Evolutionary conservation across 2,113 vertebrate species (phyloP).

Genomic region (Taurulus bubalis): DNA sequence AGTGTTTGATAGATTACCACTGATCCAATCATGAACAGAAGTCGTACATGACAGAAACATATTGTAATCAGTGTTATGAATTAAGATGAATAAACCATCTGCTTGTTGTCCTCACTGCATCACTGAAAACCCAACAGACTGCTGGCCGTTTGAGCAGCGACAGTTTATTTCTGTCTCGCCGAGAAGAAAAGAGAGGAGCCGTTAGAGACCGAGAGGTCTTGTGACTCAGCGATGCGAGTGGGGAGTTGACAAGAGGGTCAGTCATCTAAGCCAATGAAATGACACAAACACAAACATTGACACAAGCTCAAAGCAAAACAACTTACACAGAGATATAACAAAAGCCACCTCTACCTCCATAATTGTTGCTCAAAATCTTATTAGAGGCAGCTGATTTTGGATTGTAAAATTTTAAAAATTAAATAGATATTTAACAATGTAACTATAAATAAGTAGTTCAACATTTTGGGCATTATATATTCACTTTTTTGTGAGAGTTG

Average conservation of each 20-base stretch:
- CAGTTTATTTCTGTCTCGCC: conserved; percentile 33
- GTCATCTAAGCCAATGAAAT: neutral
- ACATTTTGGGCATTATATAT: neutral
- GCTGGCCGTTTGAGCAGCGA: neutral
- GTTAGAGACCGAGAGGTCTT: conserved; percentile 44
- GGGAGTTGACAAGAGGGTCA: conserved; percentile 27
- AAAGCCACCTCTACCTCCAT: neutral
- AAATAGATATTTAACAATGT: neutral
- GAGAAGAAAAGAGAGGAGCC: conserved; percentile 30
- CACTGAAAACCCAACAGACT: neutral
- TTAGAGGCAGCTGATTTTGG: neutral
- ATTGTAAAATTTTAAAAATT: neutral
- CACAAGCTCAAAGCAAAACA: neutral
- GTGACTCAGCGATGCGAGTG: conserved; percentile 45
- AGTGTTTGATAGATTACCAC: neutral
- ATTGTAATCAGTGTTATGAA: conserved; percentile 17
- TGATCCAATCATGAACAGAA: neutral
- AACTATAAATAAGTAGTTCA: neutral
- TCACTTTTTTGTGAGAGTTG: neutral
- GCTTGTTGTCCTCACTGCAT: neutral
- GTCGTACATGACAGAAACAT: neutral
- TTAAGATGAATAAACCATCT: conserved; percentile 16
- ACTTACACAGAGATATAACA: neutral
- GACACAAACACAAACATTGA: conserved; percentile 5
- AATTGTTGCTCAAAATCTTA: neutral